Evolutionary conservation across 2,888 invertebrate species (phyloP).

Genomic region (Cetonia aurata): DNA sequence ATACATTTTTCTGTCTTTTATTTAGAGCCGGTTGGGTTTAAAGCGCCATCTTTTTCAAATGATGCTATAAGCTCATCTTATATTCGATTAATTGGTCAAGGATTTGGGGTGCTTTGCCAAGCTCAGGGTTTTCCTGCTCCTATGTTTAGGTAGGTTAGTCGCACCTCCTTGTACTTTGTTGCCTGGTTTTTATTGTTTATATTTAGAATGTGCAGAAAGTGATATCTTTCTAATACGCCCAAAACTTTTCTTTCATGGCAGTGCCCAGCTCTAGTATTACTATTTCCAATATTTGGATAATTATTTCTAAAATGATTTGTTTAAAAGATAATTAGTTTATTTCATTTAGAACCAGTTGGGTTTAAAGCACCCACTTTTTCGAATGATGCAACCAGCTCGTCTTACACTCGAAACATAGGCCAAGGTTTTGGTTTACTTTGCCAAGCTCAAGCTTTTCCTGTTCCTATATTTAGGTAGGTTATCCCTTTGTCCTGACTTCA

Average conservation of each 20-base stretch:
- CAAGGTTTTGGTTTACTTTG: constrained; percentile 76
- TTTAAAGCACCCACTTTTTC: constrained; percentile 75
- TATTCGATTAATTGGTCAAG: constrained; percentile 70
- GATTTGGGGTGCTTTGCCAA: constrained; percentile 77
- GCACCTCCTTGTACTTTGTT: not conserved
- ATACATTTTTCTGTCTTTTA: not conserved
- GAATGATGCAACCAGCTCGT: constrained; percentile 73
- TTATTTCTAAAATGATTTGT: constrained; percentile 7
- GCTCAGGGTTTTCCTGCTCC: constrained; percentile 78
- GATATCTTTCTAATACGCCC: too few relatives aligned
- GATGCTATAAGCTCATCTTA: constrained; percentile 75
- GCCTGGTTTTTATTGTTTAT: constrained; percentile 1
- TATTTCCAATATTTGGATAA: constrained; percentile 63
- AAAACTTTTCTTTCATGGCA: too few relatives aligned
- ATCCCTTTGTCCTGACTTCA: not conserved
- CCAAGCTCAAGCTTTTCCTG: constrained; percentile 77
- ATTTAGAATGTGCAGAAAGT: not conserved
- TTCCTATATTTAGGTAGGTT: constrained; percentile 74
- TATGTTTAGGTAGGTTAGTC: constrained; percentile 68
- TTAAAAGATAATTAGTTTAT: not conserved
- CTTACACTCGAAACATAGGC: constrained; percentile 71
- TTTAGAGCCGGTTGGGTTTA: constrained; percentile 73
- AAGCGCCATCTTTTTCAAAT: constrained; percentile 74
- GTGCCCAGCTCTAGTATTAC: constrained; percentile 80
- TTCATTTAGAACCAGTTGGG: constrained; percentile 71